Percentiles rank a stretch among this genome's conserved stretches.
phyloP scores from a whole-genome alignment of 1,140 invertebrate species.

The Acromyrmex charruanus region DNA sequence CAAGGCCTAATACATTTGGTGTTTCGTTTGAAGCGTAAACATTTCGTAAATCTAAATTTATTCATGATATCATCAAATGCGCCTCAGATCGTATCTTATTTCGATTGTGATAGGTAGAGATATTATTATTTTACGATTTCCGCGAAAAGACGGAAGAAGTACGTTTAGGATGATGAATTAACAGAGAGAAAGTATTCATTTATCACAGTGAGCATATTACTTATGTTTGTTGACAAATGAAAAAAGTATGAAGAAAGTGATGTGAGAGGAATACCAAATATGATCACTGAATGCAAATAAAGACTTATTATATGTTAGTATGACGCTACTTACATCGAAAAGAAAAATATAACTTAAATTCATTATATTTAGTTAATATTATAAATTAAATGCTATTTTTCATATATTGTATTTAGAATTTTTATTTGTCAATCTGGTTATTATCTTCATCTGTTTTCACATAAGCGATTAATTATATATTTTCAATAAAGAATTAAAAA shows the following conservation, averaged over 20 bases:
- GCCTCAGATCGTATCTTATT: slow-evolving; percentile 73
- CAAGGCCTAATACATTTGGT: slow-evolving; percentile 63
- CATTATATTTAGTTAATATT: neutral
- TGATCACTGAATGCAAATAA: neutral
- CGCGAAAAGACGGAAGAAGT: neutral
- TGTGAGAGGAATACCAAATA: neutral
- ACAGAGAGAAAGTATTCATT: slow-evolving; percentile 2
- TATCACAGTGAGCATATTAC: slow-evolving; percentile 11
- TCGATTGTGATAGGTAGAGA: neutral
- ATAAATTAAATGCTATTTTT: neutral
- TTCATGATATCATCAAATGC: slow-evolving; percentile 64
- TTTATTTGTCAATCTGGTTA: neutral
- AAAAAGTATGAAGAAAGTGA: neutral
- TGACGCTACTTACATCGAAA: neutral
- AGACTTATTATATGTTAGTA: neutral
- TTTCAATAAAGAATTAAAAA: neutral
- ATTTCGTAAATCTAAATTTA: slow-evolving; percentile 79
- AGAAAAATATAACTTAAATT: neutral
- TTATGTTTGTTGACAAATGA: slow-evolving; percentile 14
- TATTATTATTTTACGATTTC: slow-evolving; percentile 16
- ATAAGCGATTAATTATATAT: neutral
- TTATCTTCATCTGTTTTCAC: neutral
- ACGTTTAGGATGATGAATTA: neutral
- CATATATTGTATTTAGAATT: neutral
- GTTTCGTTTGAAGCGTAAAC: slow-evolving; percentile 77